Percentiles rank a stretch among this genome's conserved stretches.
These are phyloP conservation scores for Rhamphomyia laevipes DNA, from an alignment of 2,888 invertebrate species.

Conservation along the genomic window DNA sequence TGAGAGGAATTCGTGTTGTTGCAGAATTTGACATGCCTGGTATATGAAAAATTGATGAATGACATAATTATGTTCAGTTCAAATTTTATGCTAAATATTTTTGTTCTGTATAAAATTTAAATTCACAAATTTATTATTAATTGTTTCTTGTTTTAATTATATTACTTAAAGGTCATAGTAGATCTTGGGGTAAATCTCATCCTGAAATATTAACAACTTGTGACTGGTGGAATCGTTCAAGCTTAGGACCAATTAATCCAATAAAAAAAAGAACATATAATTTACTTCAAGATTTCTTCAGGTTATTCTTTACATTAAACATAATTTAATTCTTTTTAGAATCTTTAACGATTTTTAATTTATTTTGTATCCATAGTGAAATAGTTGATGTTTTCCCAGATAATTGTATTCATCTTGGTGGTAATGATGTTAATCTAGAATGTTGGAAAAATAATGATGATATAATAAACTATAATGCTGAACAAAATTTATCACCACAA, in stretches of 20 bases:
- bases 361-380: constrained; percentile 17
- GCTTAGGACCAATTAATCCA: constrained; percentile 73
- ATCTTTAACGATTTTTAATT: constrained; percentile 4
- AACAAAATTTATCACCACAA: constrained; percentile 40
- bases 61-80: too few relatives aligned
- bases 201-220: constrained; percentile 66
- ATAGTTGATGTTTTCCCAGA: constrained; percentile 61
- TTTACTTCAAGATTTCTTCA: constrained; percentile 54
- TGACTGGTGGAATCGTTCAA: constrained; percentile 43
- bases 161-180: constrained; percentile 67
- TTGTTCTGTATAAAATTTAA: too few relatives aligned
- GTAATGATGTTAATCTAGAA: constrained; percentile 74
- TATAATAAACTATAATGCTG: too few relatives aligned
- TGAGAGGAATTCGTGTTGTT: constrained; percentile 74
- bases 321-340: constrained; percentile 12
- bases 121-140: too few relatives aligned
- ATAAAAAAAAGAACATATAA: constrained; percentile 49
- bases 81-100: too few relatives aligned
- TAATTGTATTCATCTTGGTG: constrained; percentile 75
- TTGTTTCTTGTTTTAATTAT: too few relatives aligned
- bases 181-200: constrained; percentile 72
- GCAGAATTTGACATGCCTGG: constrained; percentile 89
- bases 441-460: constrained; percentile 81
- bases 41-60: too few relatives aligned
- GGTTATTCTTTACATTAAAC: constrained; percentile 31